Percentiles rank a stretch among this genome's conserved stretches.
Conservation (phyloP, 2,888 invertebrate species). For the Chorisops tibialis region DNA sequence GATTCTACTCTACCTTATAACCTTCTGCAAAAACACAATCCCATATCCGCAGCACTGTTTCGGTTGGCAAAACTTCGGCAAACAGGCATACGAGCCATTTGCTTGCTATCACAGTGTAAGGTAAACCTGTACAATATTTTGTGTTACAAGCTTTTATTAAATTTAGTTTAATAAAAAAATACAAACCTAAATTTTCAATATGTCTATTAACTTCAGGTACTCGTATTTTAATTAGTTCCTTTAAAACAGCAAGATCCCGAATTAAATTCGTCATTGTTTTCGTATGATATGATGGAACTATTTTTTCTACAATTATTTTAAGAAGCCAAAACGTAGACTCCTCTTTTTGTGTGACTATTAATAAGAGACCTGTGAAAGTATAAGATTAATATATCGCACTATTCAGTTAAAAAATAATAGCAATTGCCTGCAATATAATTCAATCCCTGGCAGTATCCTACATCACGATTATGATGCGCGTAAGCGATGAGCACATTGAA, state of each 20-base stretch:
- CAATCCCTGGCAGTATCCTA: conserved; percentile 93
- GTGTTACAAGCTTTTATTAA: neutral
- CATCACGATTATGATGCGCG: conserved; percentile 80
- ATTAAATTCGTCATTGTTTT: conserved; percentile 85
- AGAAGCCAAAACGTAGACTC: conserved; percentile 91
- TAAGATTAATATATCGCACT: conserved; percentile 15
- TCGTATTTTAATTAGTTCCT: conserved; percentile 78
- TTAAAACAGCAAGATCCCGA: conserved; percentile 84
- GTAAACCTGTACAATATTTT: conserved; percentile 58
- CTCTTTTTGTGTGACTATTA: conserved; percentile 84
- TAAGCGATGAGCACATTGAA: conserved; percentile 84
- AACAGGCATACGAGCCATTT: conserved; percentile 96
- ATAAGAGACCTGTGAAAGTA: conserved; percentile 62
- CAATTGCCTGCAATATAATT: conserved; percentile 83
- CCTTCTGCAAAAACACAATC: conserved; percentile 95
- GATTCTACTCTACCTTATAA: conserved; percentile 58
- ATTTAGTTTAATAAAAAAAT: neutral
- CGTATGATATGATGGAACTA: conserved; percentile 86
- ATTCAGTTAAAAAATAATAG: neutral
- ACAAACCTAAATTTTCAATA: conserved; percentile 67
- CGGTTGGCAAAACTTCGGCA: conserved; percentile 89
- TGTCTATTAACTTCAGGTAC: conserved; percentile 79
- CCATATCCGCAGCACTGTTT: conserved; percentile 93
- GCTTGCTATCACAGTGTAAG: conserved; percentile 87
- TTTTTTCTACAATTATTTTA: conserved; percentile 81